phyloP scores from a whole-genome alignment of 1,140 invertebrate species.

The Portunus trituberculatus region DNA sequence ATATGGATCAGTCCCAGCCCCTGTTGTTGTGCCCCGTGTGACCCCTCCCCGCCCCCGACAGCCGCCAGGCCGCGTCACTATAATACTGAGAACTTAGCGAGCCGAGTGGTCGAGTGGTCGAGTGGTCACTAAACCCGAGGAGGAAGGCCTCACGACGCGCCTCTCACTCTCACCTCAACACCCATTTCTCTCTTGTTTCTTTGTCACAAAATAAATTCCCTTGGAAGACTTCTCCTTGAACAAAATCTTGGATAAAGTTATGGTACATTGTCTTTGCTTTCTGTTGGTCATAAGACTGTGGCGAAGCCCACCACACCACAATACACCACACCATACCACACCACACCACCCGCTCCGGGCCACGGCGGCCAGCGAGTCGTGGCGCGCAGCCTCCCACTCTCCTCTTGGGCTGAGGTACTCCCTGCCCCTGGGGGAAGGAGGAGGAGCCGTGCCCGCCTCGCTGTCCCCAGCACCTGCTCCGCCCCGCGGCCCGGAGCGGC shows the following conservation, averaged over 20 bases:
- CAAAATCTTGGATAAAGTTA: conserved; percentile 53
- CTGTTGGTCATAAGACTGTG: conserved; percentile 56
- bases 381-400: background rate
- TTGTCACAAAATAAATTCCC: conserved; percentile 9
- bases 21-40: background rate
- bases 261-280: conserved; percentile 31
- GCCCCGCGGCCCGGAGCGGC: background rate
- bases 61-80: background rate
- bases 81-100: background rate
- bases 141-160: conserved; percentile 53
- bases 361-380: background rate
- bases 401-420: background rate
- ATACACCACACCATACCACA: conserved; percentile 3
- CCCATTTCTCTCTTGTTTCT: background rate
- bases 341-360: background rate
- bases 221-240: conserved; percentile 63
- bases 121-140: background rate
- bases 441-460: background rate
- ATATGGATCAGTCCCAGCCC: background rate
- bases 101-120: too few species aligned
- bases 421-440: background rate
- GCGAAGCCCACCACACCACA: conserved; percentile 9
- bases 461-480: background rate
- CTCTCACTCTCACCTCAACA: conserved; percentile 13
- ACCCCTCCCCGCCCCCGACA: background rate